Evolutionary conservation across 2,888 invertebrate genomes (phyloP), one percentile per base, ranked within the genome.

Genomic region (Molorchus minor): DNA sequence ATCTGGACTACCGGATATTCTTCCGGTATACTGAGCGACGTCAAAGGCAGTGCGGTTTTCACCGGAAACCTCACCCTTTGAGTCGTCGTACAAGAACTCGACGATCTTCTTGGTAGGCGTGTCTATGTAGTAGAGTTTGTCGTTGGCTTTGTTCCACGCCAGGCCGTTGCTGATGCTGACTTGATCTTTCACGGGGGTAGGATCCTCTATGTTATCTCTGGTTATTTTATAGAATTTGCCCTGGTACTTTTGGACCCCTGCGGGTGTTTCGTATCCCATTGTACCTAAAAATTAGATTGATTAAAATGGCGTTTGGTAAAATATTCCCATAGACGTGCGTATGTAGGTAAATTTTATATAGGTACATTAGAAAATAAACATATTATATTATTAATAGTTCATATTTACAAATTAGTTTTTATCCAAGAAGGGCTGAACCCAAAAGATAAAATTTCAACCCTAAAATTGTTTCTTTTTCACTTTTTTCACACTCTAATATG

Each of bases 131-230:
- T 89, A 93, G 84, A 93, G 87, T 69, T 84, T 86, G 61, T 85
- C 84, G 71, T 87, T 86, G 70, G 90, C 88, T 0, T 81, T 74
- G 13, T 87, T 89, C 93, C 93, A 94, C 0, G 88, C 87, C 3
- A 93, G 78, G 1, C 93, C 93, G 72, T 93, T 94, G 40, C 92
- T 92, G n/a, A 91, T 84, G 8, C 85, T 83, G 15, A 90, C 87
- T 3, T 82, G 80, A 1, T 77, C 66, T 13, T 77, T 70, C 20
- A 74, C 69, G 2, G 72, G 61, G 45, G 62, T 53, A 0, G 79
- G 80, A 51, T 74, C 67, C 13, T 68, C 52, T 13, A 76, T 44
- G 36, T 75, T 74, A 1, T 80, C 67, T 57, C 80, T 75, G 13
- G 82, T 82, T 53, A 89, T 72, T 72, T 83, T 81, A 76, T 88